Evolutionary conservation across 2,888 invertebrate species (phyloP).

Genomic region (Syrista parreyssii): DNA sequence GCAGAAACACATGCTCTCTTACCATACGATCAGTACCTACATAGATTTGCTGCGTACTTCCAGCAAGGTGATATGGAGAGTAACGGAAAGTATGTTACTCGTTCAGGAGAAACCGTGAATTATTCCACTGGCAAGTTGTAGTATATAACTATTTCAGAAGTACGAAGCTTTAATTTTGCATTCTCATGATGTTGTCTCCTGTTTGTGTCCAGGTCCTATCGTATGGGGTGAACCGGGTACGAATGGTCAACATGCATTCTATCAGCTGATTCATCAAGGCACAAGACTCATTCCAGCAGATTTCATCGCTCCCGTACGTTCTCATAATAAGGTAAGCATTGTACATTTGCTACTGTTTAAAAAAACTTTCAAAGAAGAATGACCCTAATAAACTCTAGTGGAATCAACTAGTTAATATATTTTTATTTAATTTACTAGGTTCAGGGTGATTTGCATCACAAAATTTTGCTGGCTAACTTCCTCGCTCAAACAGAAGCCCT

Average conservation of each 20-base stretch:
- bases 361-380: background rate
- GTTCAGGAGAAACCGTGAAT: slow-evolving; percentile 72
- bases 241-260: slow-evolving; percentile 99
- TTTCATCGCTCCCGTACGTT: slow-evolving; percentile 93
- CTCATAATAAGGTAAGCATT: slow-evolving; percentile 76
- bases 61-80: slow-evolving; percentile 99
- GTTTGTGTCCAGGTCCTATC: slow-evolving; percentile 54
- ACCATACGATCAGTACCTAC: slow-evolving; percentile 98
- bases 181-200: background rate
- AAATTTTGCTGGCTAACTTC: slow-evolving; percentile 96
- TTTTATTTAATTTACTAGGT: slow-evolving; percentile 52
- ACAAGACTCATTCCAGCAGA: slow-evolving; percentile 94
- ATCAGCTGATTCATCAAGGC: slow-evolving; percentile 97
- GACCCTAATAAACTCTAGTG: slow-evolving; percentile 1
- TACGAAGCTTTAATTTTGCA: background rate
- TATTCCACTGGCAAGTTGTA: slow-evolving; percentile 66
- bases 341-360: background rate
- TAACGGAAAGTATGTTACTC: slow-evolving; percentile 94
- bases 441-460: slow-evolving; percentile 85
- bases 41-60: slow-evolving; percentile 99
- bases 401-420: background rate
- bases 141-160: background rate
- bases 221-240: slow-evolving; percentile 98
- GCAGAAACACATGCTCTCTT: slow-evolving; percentile 96
- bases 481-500: slow-evolving; percentile 98